These are phyloP conservation scores for Macrobrachium rosenbergii DNA, from an alignment of 1,140 invertebrate genomes.

Conservation along the genomic window DNA sequence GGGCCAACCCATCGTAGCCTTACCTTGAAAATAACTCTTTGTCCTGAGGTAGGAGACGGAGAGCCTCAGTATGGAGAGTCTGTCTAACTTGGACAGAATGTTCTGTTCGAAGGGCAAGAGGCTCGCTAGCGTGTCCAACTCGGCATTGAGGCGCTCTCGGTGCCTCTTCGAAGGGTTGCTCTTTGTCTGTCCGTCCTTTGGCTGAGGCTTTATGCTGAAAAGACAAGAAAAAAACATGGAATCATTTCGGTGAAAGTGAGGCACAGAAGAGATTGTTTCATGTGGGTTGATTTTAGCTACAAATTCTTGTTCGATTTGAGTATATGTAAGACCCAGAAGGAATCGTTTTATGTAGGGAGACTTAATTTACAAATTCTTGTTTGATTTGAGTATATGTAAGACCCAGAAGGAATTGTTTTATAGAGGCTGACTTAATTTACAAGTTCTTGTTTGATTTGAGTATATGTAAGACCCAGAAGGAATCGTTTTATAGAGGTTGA, in stretches of 20 bases:
- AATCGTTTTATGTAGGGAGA: no score
- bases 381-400: no score
- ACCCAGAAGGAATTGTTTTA: no score
- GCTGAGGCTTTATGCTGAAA: constrained; percentile 92
- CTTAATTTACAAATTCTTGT: no score
- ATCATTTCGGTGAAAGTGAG: constrained; percentile 23
- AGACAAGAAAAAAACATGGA: constrained; percentile 67
- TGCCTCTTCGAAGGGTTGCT: constrained; percentile 99
- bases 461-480: constrained; percentile 25
- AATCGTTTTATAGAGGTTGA: no score
- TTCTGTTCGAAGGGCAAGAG: constrained; percentile 98
- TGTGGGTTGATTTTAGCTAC: no score
- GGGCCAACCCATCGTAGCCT: constrained; percentile 68
- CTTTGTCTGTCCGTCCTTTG: constrained; percentile 97
- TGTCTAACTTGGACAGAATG: constrained; percentile 97
- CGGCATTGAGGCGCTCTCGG: constrained; percentile 96
- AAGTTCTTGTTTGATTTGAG: no score
- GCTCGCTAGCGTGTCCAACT: constrained; percentile 97
- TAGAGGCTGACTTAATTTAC: no score
- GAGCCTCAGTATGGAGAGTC: constrained; percentile 95
- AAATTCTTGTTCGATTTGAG: no score
- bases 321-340: no score
- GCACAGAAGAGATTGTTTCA: neutral
- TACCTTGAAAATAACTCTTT: constrained; percentile 99
- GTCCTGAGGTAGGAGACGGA: constrained; percentile 98